A percentile compares a stretch with the other conserved stretches of the same genome.
Conservation (phyloP, 2,888 invertebrate species). For the Halictus quadricinctus region DNA sequence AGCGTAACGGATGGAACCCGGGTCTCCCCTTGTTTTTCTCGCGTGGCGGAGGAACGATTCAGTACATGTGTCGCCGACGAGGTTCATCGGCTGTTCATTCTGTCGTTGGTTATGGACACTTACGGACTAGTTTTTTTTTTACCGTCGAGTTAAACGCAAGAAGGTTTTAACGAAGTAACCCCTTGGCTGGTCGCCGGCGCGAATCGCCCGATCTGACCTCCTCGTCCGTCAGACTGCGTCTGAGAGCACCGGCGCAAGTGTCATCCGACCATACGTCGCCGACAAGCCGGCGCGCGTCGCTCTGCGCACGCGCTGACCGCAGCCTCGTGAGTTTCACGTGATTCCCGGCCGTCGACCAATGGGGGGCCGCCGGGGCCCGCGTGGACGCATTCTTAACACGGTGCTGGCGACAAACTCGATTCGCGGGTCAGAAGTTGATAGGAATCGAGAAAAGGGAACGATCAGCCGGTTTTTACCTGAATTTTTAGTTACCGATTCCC, state of each 20-base stretch:
- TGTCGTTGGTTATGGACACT: slow-evolving; percentile 30
- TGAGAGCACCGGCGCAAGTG: slow-evolving; percentile 42
- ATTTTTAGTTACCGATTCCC: slow-evolving; percentile 21
- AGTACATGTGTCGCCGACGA: slow-evolving; percentile 26
- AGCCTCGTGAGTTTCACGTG: slow-evolving; percentile 78
- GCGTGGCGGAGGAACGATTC: slow-evolving; percentile 32
- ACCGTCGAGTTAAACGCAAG: slow-evolving; percentile 29
- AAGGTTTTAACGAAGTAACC: slow-evolving; percentile 37
- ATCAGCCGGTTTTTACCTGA: slow-evolving; percentile 39
- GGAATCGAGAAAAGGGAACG: slow-evolving; percentile 34
- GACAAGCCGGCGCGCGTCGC: slow-evolving; percentile 23
- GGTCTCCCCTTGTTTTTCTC: slow-evolving; percentile 16
- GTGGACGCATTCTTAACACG: slow-evolving; percentile 57
- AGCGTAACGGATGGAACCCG: slow-evolving; percentile 10
- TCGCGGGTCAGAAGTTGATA: slow-evolving; percentile 36
- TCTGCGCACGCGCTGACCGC: slow-evolving; percentile 56
- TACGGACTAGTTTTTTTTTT: slow-evolving; percentile 16
- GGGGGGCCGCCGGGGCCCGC: slow-evolving; percentile 34
- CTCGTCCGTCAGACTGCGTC: slow-evolving; percentile 57
- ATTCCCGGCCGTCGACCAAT: slow-evolving; percentile 64
- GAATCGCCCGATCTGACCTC: slow-evolving; percentile 51
- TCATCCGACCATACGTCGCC: slow-evolving; percentile 43
- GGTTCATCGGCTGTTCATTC: slow-evolving; percentile 29
- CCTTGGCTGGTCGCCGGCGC: slow-evolving; percentile 40
- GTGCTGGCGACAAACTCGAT: slow-evolving; percentile 14